Conservation (phyloP, 2,113 vertebrate genomes). For the Ceyx melanurus region DNA sequence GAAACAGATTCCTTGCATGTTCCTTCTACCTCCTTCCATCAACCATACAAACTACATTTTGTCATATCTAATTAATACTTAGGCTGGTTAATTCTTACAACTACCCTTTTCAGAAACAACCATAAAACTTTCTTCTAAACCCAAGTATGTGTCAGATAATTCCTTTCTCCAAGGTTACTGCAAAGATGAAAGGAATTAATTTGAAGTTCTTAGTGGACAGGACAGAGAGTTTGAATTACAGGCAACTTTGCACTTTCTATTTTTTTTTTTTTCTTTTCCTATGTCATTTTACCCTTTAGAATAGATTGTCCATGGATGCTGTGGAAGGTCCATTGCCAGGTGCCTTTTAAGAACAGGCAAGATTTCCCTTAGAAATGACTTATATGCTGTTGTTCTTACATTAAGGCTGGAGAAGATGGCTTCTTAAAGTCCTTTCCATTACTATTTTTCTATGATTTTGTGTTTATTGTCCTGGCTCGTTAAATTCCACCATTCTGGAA, state of each 20-base stretch:
- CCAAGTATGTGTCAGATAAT: neutral
- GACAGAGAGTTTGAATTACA: neutral
- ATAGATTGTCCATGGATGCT: neutral
- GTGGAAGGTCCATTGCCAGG: neutral
- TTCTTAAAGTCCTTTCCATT: slow-evolving; percentile 15
- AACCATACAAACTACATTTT: neutral
- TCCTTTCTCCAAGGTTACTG: neutral
- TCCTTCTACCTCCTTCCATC: neutral
- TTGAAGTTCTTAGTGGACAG: neutral
- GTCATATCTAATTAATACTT: neutral
- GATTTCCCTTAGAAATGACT: neutral
- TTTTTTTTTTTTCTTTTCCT: neutral
- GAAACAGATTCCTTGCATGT: neutral
- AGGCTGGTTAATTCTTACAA: neutral
- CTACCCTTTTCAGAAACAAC: neutral
- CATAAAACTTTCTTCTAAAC: neutral
- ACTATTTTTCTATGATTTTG: slow-evolving; percentile 28
- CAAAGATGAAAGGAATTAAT: neutral
- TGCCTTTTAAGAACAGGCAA: neutral
- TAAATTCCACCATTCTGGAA: slow-evolving; percentile 28
- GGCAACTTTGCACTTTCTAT: neutral
- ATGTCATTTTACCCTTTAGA: neutral
- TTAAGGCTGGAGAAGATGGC: neutral
- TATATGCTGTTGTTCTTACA: neutral
- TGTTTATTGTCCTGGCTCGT: slow-evolving; percentile 20